Percentiles rank a stretch among this genome's conserved stretches.
phyloP scores from a whole-genome alignment of 2,797 vertebrate species.

The Cuniculus paca region DNA sequence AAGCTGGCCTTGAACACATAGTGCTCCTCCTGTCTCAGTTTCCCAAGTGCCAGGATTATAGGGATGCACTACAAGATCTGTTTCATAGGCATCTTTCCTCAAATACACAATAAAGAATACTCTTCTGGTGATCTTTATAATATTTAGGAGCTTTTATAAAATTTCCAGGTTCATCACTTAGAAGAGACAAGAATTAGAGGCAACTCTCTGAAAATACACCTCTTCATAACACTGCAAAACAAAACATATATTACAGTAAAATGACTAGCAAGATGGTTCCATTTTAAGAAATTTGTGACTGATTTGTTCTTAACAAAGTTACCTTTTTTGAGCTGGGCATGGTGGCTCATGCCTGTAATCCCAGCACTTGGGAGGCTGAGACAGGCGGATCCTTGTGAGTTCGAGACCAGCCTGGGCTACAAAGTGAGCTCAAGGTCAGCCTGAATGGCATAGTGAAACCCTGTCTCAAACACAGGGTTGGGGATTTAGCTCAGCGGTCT shows the following conservation, averaged over 20 bases:
- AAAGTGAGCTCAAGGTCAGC: too few species aligned
- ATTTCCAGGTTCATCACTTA: background rate
- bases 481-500: too few species aligned
- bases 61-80: background rate
- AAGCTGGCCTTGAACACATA: background rate
- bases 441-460: too few species aligned
- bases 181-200: background rate
- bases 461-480: too few species aligned
- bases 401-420: too few species aligned
- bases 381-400: too few species aligned
- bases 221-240: background rate
- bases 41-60: background rate
- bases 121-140: background rate
- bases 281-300: constrained; percentile 36
- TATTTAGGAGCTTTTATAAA: background rate
- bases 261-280: background rate
- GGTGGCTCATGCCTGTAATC: too few species aligned
- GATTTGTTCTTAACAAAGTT: background rate
- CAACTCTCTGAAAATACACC: background rate
- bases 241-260: constrained; percentile 20
- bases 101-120: background rate
- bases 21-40: background rate
- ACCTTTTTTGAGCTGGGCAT: too few species aligned
- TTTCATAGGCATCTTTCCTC: background rate
- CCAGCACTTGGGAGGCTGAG: too few species aligned